These are phyloP conservation scores for Trissolcus japonicus DNA, from an alignment of 2,888 invertebrate species.

Conservation along the genomic window DNA sequence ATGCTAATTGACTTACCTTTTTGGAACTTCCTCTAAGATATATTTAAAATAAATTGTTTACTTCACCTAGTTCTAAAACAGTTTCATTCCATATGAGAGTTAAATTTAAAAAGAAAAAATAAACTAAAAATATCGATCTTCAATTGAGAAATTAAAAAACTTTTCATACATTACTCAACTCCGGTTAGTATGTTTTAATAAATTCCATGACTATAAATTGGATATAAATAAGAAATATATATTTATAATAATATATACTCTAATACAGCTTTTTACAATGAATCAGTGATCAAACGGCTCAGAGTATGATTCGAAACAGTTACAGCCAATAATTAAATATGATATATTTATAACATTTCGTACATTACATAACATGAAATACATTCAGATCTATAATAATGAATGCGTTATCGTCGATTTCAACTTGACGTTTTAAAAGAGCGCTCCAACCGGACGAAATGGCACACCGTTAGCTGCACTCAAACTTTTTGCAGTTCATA, in stretches of 20 bases:
- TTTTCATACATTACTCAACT: too few species aligned
- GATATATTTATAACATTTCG: slow-evolving; percentile 65
- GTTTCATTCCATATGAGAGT: too few species aligned
- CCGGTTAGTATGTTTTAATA: too few species aligned
- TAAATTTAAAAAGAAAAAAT: too few species aligned
- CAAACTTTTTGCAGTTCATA: too few species aligned
- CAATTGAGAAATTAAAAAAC: too few species aligned
- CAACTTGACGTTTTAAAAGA: slow-evolving; percentile 29
- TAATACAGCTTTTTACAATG: slow-evolving; percentile 55
- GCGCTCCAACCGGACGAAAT: slow-evolving; percentile 32
- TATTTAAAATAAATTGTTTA: too few species aligned
- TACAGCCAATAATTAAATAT: slow-evolving; percentile 67
- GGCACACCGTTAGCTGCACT: too few species aligned
- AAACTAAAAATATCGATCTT: too few species aligned
- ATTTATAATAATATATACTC: slow-evolving; percentile 46
- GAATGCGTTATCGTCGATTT: slow-evolving; percentile 34
- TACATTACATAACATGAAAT: slow-evolving; percentile 59
- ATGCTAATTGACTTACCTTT: background rate
- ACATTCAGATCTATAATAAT: slow-evolving; percentile 49
- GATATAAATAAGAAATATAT: slow-evolving; percentile 53
- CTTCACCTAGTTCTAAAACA: too few species aligned
- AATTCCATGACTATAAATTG: background rate
- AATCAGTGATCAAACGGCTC: slow-evolving; percentile 34
- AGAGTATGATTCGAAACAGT: slow-evolving; percentile 62
- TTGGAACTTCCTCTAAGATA: too few species aligned